A percentile compares a stretch with the other conserved stretches of the same genome.
Evolutionary conservation across 1,140 invertebrate species (phyloP).

Genomic region (Drosophila kurseongensis): DNA sequence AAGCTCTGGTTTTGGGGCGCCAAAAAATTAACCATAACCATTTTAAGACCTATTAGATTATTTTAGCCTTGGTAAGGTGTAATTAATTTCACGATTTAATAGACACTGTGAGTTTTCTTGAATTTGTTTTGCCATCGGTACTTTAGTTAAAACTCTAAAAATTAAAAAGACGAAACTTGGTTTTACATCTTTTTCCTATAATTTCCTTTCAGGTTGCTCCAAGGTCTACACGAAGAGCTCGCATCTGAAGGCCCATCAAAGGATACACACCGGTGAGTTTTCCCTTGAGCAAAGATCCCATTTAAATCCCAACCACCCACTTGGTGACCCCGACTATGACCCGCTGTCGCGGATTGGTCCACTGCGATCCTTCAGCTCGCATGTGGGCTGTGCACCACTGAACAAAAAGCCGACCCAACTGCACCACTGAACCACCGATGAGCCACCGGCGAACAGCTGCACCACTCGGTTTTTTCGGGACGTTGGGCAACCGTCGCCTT

Average conservation of each 20-base stretch:
- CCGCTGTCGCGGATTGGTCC: conserved; percentile 34
- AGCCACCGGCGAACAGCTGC: conserved; percentile 56
- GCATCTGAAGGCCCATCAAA: conserved; percentile 98
- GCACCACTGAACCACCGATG: conserved; percentile 44
- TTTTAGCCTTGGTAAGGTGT: too few species aligned
- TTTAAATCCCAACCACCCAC: conserved; percentile 23
- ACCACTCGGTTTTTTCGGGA: conserved; percentile 14
- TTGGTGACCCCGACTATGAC: conserved; percentile 16
- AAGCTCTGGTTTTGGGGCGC: not conserved
- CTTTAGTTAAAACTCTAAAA: too few species aligned
- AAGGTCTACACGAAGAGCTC: conserved; percentile 99
- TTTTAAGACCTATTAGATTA: too few species aligned
- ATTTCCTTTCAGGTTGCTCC: conserved; percentile 92
- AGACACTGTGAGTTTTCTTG: too few species aligned
- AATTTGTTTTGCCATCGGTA: too few species aligned
- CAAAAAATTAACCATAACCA: not conserved
- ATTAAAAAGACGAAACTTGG: too few species aligned
- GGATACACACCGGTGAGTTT: conserved; percentile 97
- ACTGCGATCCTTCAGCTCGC: conserved; percentile 34
- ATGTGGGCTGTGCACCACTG: conserved; percentile 36
- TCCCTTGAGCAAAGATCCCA: conserved; percentile 20
- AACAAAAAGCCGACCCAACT: conserved; percentile 12
- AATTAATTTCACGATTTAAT: too few species aligned
- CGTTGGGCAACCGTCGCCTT: conserved; percentile 66
- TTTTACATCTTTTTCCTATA: not conserved